These are phyloP conservation scores for Molossus molossus DNA, from an alignment of 2,797 vertebrate genomes.

Conservation along the genomic window DNA sequence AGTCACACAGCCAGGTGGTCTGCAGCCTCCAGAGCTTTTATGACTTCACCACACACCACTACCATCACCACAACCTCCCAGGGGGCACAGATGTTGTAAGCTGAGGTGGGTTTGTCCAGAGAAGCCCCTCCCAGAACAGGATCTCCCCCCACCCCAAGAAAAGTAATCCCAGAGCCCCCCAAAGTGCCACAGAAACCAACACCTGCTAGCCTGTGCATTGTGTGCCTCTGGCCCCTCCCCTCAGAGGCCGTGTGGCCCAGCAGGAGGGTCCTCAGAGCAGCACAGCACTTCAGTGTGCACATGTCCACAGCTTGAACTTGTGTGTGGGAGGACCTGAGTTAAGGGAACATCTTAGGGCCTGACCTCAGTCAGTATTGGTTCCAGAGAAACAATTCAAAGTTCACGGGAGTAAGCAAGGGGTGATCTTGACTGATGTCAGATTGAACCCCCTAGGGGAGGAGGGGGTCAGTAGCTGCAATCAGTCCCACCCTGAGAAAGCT, in stretches of 20 bases:
- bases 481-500: background rate
- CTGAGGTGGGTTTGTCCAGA: background rate
- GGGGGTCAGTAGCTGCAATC: background rate
- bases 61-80: background rate
- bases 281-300: accelerated
- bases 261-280: background rate
- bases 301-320: too few relatives aligned
- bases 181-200: background rate
- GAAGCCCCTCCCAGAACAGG: background rate
- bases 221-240: accelerated
- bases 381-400: background rate
- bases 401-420: background rate
- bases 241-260: too few relatives aligned
- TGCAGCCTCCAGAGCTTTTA: background rate
- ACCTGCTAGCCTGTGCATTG: background rate
- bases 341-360: background rate
- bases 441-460: background rate
- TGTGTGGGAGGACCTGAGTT: too few relatives aligned
- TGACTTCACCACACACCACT: background rate
- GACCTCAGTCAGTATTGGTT: background rate
- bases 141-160: background rate
- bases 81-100: background rate
- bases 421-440: background rate
- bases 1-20: background rate
- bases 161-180: background rate